Conservation (phyloP, 2,797 vertebrate species). For the Echeneis naucrates region DNA sequence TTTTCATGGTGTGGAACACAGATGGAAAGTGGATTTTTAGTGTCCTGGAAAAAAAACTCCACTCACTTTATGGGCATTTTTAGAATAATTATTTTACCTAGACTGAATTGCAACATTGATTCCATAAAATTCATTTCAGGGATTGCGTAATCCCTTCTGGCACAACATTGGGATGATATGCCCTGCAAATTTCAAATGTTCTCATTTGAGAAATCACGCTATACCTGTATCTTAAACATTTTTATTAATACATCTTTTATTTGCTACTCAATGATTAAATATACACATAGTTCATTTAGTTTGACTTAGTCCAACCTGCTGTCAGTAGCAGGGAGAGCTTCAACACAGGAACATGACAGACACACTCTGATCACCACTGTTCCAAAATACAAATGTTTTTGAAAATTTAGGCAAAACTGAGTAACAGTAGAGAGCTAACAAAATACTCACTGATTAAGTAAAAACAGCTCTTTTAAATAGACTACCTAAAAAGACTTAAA, state of each 20-base stretch:
- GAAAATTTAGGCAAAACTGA: slow-evolving; percentile 43
- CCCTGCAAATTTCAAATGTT: slow-evolving; percentile 24
- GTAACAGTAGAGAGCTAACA: slow-evolving; percentile 55
- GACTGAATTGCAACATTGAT: slow-evolving; percentile 31
- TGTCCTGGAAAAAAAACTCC: slow-evolving; percentile 14
- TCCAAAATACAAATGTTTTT: slow-evolving; percentile 49
- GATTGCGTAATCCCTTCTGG: slow-evolving; percentile 13
- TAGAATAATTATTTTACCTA: slow-evolving; percentile 24
- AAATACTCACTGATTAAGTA: slow-evolving; percentile 63
- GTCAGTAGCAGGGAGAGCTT: slow-evolving; percentile 23
- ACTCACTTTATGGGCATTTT: slow-evolving; percentile 21
- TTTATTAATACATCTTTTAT: slow-evolving; percentile 17
- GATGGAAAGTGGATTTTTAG: slow-evolving; percentile 18
- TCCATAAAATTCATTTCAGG: slow-evolving; percentile 30
- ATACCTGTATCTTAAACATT: slow-evolving; percentile 1
- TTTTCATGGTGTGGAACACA: slow-evolving; percentile 25
- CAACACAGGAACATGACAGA: slow-evolving; percentile 18
- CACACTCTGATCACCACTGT: slow-evolving; percentile 28
- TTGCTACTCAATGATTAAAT: slow-evolving; percentile 23
- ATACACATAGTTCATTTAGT: slow-evolving; percentile 12
- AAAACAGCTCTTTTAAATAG: slow-evolving; percentile 67
- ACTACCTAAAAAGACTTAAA: slow-evolving; percentile 60
- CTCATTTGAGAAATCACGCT: slow-evolving; percentile 27
- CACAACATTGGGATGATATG: slow-evolving; percentile 20
- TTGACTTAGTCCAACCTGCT: slow-evolving; percentile 6